Evolutionary conservation across 1,140 invertebrate species (phyloP).

Genomic region (Drosophila albomicans): DNA sequence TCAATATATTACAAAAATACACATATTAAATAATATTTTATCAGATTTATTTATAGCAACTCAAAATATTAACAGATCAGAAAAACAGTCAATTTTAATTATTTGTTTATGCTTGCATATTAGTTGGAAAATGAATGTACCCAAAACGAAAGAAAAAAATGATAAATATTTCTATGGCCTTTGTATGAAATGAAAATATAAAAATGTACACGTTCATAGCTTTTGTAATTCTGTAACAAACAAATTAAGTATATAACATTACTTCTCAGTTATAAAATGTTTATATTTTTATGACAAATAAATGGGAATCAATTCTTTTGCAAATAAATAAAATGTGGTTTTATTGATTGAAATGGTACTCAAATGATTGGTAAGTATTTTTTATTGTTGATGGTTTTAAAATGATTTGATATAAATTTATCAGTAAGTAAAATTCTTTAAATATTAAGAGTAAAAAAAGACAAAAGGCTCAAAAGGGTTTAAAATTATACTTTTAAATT

Average conservation of each 20-base stretch:
- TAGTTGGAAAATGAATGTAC: constrained; percentile 47
- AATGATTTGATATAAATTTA: no score
- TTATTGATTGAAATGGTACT: not conserved
- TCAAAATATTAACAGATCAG: not conserved
- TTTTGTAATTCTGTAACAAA: constrained; percentile 67
- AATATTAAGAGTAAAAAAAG: no score
- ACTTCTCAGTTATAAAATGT: constrained; percentile 47
- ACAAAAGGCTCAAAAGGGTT: no score
- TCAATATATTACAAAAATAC: constrained; percentile 36
- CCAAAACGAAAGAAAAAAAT: not conserved
- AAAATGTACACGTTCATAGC: constrained; percentile 71
- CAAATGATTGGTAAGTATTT: not conserved
- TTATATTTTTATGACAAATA: constrained; percentile 77
- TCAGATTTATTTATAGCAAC: constrained; percentile 10
- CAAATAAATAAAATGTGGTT: constrained; percentile 42
- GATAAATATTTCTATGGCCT: constrained; percentile 62
- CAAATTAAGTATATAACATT: constrained; percentile 47
- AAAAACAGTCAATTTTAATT: constrained; percentile 27
- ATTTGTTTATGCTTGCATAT: constrained; percentile 50
- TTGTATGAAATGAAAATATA: constrained; percentile 53
- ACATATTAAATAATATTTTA: constrained; percentile 6
- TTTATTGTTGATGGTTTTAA: no score
- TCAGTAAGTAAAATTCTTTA: no score
- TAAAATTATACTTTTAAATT: no score
- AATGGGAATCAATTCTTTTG: constrained; percentile 64